A percentile compares a stretch with the other conserved stretches of the same genome.
Evolutionary conservation across 1,140 invertebrate species (phyloP).

Genomic region (Pachyrhynchus sulphureomaculatus): DNA sequence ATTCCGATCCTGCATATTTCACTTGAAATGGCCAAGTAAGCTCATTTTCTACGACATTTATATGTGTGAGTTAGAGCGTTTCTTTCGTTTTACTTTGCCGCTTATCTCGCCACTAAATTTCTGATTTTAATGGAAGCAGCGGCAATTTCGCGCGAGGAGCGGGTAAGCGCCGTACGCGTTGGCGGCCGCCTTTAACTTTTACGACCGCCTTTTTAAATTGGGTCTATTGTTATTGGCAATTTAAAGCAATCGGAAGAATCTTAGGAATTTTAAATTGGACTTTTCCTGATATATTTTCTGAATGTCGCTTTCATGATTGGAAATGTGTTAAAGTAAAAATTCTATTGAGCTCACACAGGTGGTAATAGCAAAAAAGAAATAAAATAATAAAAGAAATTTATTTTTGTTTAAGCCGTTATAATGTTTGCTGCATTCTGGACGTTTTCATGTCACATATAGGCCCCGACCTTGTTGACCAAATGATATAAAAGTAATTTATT

Average conservation of each 20-base stretch:
- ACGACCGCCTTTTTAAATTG: slow-evolving; percentile 28
- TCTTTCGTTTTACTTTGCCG: slow-evolving; percentile 49
- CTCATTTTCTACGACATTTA: slow-evolving; percentile 48
- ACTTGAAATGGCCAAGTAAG: slow-evolving; percentile 42
- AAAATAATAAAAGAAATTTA: too few relatives aligned
- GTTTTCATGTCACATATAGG: too few relatives aligned
- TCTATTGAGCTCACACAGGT: too few relatives aligned
- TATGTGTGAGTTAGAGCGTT: slow-evolving; percentile 49
- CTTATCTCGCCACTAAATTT: slow-evolving; percentile 50
- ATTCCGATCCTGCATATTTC: slow-evolving; percentile 44
- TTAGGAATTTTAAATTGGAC: slow-evolving; percentile 37
- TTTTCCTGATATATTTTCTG: neutral
- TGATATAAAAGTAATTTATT: too few relatives aligned
- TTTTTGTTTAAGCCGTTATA: too few relatives aligned
- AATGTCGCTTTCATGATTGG: too few relatives aligned
- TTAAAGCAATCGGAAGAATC: slow-evolving; percentile 40
- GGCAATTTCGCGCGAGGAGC: slow-evolving; percentile 17
- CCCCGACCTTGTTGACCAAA: too few relatives aligned
- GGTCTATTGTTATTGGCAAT: slow-evolving; percentile 45
- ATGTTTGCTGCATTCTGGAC: too few relatives aligned
- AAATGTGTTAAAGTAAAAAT: too few relatives aligned
- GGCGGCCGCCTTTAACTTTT: slow-evolving; percentile 1
- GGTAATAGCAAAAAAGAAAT: too few relatives aligned
- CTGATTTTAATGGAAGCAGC: slow-evolving; percentile 48
- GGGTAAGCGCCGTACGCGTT: neutral